Evolutionary conservation across 2,888 invertebrate species (phyloP).

Genomic region (Himalopsyche anomala): DNA sequence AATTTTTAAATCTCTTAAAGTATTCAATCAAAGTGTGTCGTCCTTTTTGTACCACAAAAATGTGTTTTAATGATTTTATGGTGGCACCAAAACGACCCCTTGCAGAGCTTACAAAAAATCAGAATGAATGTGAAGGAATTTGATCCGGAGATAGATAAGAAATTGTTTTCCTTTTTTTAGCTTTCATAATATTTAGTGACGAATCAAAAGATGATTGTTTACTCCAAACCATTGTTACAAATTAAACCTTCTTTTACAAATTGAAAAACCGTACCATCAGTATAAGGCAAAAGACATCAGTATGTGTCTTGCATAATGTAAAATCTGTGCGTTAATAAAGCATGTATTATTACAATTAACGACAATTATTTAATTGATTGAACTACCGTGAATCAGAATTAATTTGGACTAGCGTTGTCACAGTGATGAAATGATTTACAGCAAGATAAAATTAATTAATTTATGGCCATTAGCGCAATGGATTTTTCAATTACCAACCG

Average conservation of each 20-base stretch:
- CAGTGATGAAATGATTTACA: constrained; percentile 3
- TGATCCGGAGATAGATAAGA: neutral
- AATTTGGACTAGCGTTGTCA: constrained; percentile 44
- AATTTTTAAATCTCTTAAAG: too few species aligned
- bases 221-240: neutral
- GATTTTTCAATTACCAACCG: neutral
- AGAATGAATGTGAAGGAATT: neutral
- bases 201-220: neutral
- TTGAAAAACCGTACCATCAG: neutral
- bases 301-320: neutral
- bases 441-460: neutral
- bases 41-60: too few species aligned
- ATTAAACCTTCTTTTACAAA: neutral
- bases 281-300: too few species aligned
- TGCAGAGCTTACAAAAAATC: neutral
- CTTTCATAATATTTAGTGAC: constrained; percentile 10
- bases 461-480: constrained; percentile 20
- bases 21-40: too few species aligned
- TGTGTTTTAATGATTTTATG: too few species aligned
- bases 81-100: neutral
- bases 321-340: too few species aligned
- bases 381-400: constrained; percentile 39
- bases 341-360: neutral
- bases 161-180: neutral
- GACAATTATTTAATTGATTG: neutral